These are phyloP conservation scores for Callosobruchus maculatus DNA, from an alignment of 2,888 invertebrate genomes.

Conservation along the genomic window DNA sequence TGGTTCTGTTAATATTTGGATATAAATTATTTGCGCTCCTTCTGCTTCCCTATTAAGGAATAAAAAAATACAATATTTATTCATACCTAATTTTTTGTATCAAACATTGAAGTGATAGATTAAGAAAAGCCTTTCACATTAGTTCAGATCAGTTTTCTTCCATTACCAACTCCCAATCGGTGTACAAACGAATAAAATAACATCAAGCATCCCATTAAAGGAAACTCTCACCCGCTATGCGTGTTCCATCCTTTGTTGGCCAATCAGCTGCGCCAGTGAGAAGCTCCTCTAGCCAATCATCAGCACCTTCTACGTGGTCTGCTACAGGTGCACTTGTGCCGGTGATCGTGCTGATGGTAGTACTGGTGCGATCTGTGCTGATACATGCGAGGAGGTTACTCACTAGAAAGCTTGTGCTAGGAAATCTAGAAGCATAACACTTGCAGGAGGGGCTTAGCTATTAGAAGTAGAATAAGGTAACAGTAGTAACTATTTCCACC, in stretches of 20 bases:
- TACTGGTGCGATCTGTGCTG: slow-evolving; percentile 39
- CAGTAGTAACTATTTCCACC: too few relatives aligned
- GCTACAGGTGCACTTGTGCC: slow-evolving; percentile 35
- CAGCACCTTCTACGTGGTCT: slow-evolving; percentile 6
- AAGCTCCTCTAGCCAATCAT: background rate
- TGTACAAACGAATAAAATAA: slow-evolving; percentile 16
- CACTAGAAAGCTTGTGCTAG: slow-evolving; percentile 11
- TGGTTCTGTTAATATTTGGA: too few relatives aligned
- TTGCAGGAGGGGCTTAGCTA: background rate
- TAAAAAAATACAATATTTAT: too few relatives aligned
- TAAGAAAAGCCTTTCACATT: too few relatives aligned
- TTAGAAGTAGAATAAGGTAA: too few relatives aligned
- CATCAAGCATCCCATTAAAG: slow-evolving; percentile 22
- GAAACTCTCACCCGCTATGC: slow-evolving; percentile 42
- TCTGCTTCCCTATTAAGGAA: too few relatives aligned
- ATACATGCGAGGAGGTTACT: slow-evolving; percentile 35
- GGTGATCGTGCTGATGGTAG: slow-evolving; percentile 40
- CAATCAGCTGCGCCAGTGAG: background rate
- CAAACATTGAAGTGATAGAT: too few relatives aligned
- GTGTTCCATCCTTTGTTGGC: slow-evolving; percentile 27
- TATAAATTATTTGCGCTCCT: too few relatives aligned
- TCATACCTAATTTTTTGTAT: too few relatives aligned
- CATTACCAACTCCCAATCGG: slow-evolving; percentile 17
- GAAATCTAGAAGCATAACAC: background rate
- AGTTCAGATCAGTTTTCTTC: too few relatives aligned